Evolutionary conservation across 2,797 vertebrate species (phyloP), one percentile per base, ranked within the genome.

Genomic region (Lithobates sylvaticus): DNA sequence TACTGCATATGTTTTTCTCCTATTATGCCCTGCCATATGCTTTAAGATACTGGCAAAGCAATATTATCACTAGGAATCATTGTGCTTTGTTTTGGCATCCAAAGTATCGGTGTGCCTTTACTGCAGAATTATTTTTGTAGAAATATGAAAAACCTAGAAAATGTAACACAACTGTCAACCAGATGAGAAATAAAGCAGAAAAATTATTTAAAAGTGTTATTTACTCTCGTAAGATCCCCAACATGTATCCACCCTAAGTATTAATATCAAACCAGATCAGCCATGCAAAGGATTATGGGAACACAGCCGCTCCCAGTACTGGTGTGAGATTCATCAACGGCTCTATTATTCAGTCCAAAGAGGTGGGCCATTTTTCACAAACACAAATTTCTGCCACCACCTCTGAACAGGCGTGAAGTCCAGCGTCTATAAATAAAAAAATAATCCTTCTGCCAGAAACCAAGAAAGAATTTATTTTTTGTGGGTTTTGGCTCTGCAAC

Each of bases 361-460:
- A 32, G 72, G 80, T 26, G 80, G 70, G 44, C 50, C 27, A 1
- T 10, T 81, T 70, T 71, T 50, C 67, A 39, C 42, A 50, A 58
- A 71, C 67, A 36, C 29, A 36, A 21, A 72, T 72, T 73, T 29
- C 70, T 82, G 54, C 80, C 80, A 44, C 50, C 50, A 65, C 80
- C 80, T 82, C 44, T 16, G 69, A 72, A 61, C n/a, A 73, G 79
- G 79, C 79, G 47, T 61, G 69, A 81, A 72, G 79, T 81, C 68
- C 80, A 23, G 70, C 80, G 27, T 64, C 80, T 82, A 82, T 82
- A 82, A 74, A 82, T 82, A 82, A 74, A 64, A 73, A 64, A 65
- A 82, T 32, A 73, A 71, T 23, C 16, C 18, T n/a, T 13, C 23
- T 27, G 80, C 69, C 47, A 26, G 80, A 42, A 50, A 32, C 64